Percentiles rank a stretch among this genome's conserved stretches.
Conservation (phyloP, 2,888 invertebrate species). For the Ichneumoninae sp. region DNA sequence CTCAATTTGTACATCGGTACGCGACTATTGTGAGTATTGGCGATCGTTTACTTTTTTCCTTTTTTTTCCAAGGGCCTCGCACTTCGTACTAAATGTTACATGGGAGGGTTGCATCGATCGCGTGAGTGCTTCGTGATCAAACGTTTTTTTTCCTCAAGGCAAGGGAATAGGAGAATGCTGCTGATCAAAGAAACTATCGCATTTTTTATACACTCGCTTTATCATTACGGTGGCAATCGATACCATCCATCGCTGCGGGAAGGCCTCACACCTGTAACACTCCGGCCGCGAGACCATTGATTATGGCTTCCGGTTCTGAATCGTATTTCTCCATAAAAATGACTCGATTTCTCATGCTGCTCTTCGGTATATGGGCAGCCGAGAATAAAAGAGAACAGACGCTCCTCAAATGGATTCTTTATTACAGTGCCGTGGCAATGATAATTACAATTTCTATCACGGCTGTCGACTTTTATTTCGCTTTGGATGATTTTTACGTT, state of each 20-base stretch:
- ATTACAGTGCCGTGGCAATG: conserved; percentile 37
- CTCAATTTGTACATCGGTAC: not conserved
- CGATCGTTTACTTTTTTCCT: not conserved
- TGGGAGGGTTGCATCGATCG: not conserved
- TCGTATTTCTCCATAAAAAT: conserved; percentile 59
- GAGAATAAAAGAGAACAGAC: conserved; percentile 40
- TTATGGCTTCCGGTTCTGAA: not conserved
- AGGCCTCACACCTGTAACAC: not conserved
- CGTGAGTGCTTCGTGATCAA: conserved; percentile 5
- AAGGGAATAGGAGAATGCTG: conserved; percentile 18
- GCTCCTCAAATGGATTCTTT: conserved; percentile 19
- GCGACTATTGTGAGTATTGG: not conserved
- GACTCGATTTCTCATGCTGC: conserved; percentile 57
- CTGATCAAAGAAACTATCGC: conserved; percentile 21
- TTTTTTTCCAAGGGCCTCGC: not conserved
- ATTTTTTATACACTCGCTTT: conserved; percentile 32
- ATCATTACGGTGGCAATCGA: conserved; percentile 18
- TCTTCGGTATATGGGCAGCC: conserved; percentile 61
- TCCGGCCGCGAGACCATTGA: not conserved
- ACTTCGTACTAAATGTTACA: not conserved
- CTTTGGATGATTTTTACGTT: conserved; percentile 58
- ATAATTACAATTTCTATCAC: conserved; percentile 11
- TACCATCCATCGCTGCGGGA: conserved; percentile 4
- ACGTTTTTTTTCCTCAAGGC: not conserved
- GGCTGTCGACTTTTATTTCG: conserved; percentile 47